phyloP scores from a whole-genome alignment of 2,797 vertebrate species.

The Gambelia wislizenii region DNA sequence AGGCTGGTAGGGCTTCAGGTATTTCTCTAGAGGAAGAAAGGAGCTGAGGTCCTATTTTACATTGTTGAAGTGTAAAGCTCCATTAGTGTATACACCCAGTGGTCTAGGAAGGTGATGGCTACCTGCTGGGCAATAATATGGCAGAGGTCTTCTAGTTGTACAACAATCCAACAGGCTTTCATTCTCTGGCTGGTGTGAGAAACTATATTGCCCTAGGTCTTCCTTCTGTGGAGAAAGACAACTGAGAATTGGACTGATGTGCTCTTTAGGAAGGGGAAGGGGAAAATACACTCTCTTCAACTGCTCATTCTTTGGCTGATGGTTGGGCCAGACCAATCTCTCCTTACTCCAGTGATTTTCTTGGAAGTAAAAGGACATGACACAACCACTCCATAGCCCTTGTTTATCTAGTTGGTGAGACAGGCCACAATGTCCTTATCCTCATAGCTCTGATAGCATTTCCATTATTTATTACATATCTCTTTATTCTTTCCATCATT shows the following conservation, averaged over 20 bases:
- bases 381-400: not conserved
- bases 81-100: too few relatives aligned
- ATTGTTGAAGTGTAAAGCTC: too few relatives aligned
- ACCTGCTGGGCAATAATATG: too few relatives aligned
- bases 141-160: not conserved
- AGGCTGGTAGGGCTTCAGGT: too few relatives aligned
- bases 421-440: not conserved
- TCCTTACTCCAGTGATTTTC: not conserved
- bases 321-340: not conserved
- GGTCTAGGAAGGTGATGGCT: too few relatives aligned
- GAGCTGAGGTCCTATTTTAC: too few relatives aligned
- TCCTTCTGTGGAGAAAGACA: not conserved
- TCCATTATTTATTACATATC: not conserved
- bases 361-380: not conserved
- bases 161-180: not conserved
- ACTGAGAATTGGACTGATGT: not conserved
- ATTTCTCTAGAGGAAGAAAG: too few relatives aligned
- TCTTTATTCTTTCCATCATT: not conserved
- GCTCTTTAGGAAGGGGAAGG: not conserved
- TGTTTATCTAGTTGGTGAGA: not conserved
- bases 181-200: not conserved
- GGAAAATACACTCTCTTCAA: not conserved
- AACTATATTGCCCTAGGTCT: not conserved
- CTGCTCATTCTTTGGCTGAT: not conserved
- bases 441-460: not conserved